Conservation (phyloP, 2,888 invertebrate genomes). For the Drosophila acutilabella region DNA sequence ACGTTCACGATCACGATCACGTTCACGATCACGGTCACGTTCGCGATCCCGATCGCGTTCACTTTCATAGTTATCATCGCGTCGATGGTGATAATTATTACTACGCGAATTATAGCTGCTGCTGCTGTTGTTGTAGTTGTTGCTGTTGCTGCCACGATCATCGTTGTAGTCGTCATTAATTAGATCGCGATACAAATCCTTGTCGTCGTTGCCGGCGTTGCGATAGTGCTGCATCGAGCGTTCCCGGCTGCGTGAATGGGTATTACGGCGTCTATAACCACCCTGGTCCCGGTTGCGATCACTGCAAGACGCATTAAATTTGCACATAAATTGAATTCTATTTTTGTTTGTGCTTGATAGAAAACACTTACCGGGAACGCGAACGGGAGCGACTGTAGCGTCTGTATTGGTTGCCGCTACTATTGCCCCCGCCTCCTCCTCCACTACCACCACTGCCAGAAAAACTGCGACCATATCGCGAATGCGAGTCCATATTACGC, state of each 20-base stretch:
- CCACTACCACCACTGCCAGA: conserved; percentile 56
- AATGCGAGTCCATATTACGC: conserved; percentile 74
- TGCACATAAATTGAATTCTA: conserved; percentile 10
- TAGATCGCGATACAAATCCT: conserved; percentile 84
- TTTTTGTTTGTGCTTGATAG: not conserved
- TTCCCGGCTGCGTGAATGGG: conserved; percentile 84
- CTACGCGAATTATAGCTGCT: conserved; percentile 63
- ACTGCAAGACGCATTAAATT: conserved; percentile 47
- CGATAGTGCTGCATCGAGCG: conserved; percentile 69
- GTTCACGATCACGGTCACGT: conserved; percentile 46
- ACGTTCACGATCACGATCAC: conserved; percentile 47
- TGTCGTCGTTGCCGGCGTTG: conserved; percentile 68
- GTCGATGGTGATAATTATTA: conserved; percentile 61
- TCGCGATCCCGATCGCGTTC: conserved; percentile 54
- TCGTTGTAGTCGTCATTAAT: conserved; percentile 84
- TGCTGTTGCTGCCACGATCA: conserved; percentile 62
- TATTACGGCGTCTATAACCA: conserved; percentile 75
- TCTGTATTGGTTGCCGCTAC: conserved; percentile 73
- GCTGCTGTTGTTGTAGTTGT: conserved; percentile 43
- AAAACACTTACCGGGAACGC: conserved; percentile 71
- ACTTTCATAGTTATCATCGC: conserved; percentile 66
- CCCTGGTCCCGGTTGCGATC: conserved; percentile 81
- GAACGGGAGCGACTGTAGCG: conserved; percentile 84
- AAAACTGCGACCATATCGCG: conserved; percentile 73
- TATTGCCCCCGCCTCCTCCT: conserved; percentile 38